These are phyloP conservation scores for Microctonus hyperodae DNA, from an alignment of 2,888 invertebrate genomes.

Conservation along the genomic window DNA sequence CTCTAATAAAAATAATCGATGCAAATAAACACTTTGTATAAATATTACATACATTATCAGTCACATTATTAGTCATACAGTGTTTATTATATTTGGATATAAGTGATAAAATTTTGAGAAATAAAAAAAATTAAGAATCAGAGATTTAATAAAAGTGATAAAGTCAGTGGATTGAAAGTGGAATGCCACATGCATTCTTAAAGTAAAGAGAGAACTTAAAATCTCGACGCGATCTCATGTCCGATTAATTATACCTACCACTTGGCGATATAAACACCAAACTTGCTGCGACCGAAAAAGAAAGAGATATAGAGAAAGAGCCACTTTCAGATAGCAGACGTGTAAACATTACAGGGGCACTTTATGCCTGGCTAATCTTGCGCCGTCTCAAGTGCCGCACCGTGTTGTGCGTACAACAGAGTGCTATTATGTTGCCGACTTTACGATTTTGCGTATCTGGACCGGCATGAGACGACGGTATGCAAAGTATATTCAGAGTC, in stretches of 20 bases:
- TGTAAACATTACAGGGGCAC: conserved; percentile 47
- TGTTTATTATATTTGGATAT: not conserved
- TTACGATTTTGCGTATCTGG: conserved; percentile 60
- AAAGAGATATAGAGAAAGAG: conserved; percentile 27
- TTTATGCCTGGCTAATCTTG: conserved; percentile 57
- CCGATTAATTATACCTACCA: conserved; percentile 38
- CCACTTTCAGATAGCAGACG: conserved; percentile 41
- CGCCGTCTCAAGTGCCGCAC: conserved; percentile 48
- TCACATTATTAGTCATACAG: not conserved
- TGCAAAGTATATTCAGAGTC: conserved; percentile 36
- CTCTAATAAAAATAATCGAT: too few species aligned
- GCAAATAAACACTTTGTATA: too few species aligned
- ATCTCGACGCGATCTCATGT: conserved; percentile 36
- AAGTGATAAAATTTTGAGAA: not conserved
- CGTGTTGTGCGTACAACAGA: conserved; percentile 37
- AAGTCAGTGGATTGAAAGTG: not conserved
- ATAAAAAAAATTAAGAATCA: not conserved
- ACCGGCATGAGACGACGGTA: conserved; percentile 40
- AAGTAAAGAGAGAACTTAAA: conserved; percentile 26
- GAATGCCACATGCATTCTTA: not conserved
- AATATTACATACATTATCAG: conserved; percentile 9
- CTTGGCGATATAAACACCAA: conserved; percentile 11
- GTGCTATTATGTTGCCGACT: conserved; percentile 54
- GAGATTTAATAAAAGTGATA: conserved; percentile 4
- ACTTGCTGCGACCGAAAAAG: conserved; percentile 13